These are phyloP conservation scores for Ataeniobius toweri DNA, from an alignment of 2,797 vertebrate species.

Conservation along the genomic window DNA sequence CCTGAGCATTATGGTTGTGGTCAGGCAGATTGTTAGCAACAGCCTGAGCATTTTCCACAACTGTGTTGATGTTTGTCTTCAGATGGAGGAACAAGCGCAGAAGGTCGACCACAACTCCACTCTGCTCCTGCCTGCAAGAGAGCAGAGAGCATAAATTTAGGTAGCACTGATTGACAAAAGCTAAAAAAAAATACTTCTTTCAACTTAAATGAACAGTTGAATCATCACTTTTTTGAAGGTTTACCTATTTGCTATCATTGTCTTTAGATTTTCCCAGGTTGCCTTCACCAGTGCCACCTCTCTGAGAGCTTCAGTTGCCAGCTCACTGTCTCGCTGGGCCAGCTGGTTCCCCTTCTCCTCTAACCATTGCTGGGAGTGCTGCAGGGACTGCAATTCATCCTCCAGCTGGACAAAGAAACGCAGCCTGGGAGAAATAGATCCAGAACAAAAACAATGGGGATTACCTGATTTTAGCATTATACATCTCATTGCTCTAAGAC, in stretches of 20 bases:
- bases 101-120: constrained; percentile 83
- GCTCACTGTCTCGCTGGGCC: constrained; percentile 86
- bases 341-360: constrained; percentile 92
- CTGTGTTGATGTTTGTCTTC: constrained; percentile 81
- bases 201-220: constrained; percentile 10
- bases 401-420: constrained; percentile 91
- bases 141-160: neutral
- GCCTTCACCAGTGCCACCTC: constrained; percentile 84
- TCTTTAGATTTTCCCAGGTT: constrained; percentile 87
- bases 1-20: constrained; percentile 86
- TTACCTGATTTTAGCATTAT: constrained; percentile 47
- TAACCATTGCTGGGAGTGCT: constrained; percentile 91
- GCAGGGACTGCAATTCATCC: constrained; percentile 90
- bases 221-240: constrained; percentile 16
- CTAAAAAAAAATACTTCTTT: neutral
- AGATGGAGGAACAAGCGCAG: constrained; percentile 87
- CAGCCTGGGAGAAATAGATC: constrained; percentile 78
- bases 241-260: constrained; percentile 87
- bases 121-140: constrained; percentile 88
- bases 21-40: constrained; percentile 81
- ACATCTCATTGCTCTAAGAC: constrained; percentile 24
- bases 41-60: constrained; percentile 82
- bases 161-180: constrained; percentile 1
- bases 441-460: constrained; percentile 56
- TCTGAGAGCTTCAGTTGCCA: constrained; percentile 84